A percentile compares a stretch with the other conserved stretches of the same genome.
Evolutionary conservation across 2,113 vertebrate species (phyloP).

Genomic region (Lamprologus sp.): DNA sequence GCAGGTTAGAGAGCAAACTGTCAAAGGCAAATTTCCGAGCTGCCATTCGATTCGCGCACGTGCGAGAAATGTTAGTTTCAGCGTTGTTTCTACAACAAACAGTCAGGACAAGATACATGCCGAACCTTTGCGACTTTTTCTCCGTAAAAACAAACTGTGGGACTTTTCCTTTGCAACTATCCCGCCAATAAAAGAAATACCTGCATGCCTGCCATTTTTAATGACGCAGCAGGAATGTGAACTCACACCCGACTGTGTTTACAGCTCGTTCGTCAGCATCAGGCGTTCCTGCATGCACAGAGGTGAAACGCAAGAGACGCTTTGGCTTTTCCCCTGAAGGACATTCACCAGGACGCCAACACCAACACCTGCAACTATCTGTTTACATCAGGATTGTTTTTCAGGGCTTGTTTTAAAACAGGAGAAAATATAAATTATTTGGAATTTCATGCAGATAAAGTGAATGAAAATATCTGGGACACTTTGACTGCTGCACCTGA

Average conservation of each 20-base stretch:
- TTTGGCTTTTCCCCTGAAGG: not conserved
- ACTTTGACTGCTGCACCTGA: not conserved
- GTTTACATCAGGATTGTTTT: not conserved
- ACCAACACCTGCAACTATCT: not conserved
- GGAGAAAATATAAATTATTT: not conserved
- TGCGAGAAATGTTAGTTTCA: not conserved
- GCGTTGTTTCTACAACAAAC: not conserved
- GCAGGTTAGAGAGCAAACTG: not conserved
- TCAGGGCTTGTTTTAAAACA: not conserved
- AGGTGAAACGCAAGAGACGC: not conserved
- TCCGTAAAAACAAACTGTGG: not conserved
- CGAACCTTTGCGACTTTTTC: not conserved
- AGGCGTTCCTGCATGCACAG: not conserved
- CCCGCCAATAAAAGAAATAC: not conserved
- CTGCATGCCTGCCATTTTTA: not conserved
- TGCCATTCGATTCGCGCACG: fast-evolving
- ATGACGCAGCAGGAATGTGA: not conserved
- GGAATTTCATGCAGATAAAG: not conserved
- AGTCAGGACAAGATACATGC: fast-evolving
- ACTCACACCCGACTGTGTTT: not conserved
- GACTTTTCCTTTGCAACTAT: not conserved
- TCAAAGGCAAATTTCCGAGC: not conserved
- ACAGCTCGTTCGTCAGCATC: not conserved
- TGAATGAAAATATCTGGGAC: not conserved
- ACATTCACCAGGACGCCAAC: not conserved